Evolutionary conservation across 2,797 vertebrate genomes (phyloP), one percentile per base, ranked within the genome.

Genomic region (Nasua narica): DNA sequence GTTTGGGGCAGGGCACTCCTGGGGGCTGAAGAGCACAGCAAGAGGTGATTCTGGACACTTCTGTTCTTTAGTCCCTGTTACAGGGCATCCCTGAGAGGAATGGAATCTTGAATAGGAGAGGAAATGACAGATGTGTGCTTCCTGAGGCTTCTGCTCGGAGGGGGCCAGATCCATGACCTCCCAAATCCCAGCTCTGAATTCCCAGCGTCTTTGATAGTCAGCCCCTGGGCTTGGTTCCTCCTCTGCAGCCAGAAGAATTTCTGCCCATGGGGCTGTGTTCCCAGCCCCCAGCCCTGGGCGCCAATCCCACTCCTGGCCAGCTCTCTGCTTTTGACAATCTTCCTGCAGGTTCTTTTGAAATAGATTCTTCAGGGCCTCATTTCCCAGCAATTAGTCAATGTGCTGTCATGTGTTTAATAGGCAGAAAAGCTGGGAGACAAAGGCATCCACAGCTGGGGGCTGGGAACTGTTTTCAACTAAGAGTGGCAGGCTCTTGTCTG

Each of bases 341-440:
- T 78, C 74, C 83, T 82, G 62, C 50, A 65, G 43, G 21, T 81
- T 92, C 79, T 94, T 91, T 70, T 79, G 95, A 94, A 91, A 90
- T 10, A 84, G 50, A 60, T 74, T 93, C 69, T 94, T 86, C 1
- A 0, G 76, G 84, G 69, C 48, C 54, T 86, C 56, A 4, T 91
- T 93, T 83, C 79, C 76, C 56, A 95, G 83, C 67, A 84, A 79
- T 92, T 88, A 89, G 60, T 85, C 72, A 92, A 40, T 50, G 87
- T 78, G 50, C 35, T 56, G 21, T 91, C 77, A 50, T 92, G 74
- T 91, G 76, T 88, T 88, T 84, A 79, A 90, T 35, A 85, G 92
- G 70, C 65, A 87, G 27, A 90, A 62, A 85, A 95, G 69, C 72
- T 37, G 65, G 56, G 56, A 83, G 78, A 88, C 54, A 60, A 54